These are phyloP conservation scores for Aythya baeri DNA, from an alignment of 2,113 vertebrate species.

Conservation along the genomic window DNA sequence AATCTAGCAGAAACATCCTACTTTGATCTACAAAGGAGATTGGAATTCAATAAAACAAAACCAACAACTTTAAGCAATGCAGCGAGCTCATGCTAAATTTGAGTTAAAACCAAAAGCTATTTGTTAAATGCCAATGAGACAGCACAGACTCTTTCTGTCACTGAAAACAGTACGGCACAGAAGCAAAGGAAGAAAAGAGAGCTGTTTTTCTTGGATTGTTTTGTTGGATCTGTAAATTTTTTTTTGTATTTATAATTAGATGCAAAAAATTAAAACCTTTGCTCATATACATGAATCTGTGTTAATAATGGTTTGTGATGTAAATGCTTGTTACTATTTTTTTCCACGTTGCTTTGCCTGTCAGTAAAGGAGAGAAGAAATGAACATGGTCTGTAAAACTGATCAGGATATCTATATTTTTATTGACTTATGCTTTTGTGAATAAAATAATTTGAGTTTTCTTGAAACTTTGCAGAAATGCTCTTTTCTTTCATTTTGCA, in stretches of 20 bases:
- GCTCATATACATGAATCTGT: conserved; percentile 33
- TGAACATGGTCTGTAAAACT: conserved; percentile 40
- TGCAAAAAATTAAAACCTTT: conserved; percentile 36
- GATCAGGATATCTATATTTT: conserved; percentile 70
- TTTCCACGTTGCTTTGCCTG: conserved; percentile 42
- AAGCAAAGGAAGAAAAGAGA: background rate
- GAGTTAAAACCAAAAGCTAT: background rate
- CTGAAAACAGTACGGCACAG: background rate
- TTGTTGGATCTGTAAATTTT: background rate
- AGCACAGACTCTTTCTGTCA: background rate
- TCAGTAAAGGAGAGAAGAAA: conserved; percentile 49
- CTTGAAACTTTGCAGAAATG: conserved; percentile 31
- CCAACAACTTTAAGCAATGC: background rate
- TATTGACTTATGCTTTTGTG: conserved; percentile 69
- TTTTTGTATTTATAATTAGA: conserved; percentile 20
- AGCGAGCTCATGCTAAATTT: background rate
- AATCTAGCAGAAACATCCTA: background rate
- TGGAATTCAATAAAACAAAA: background rate
- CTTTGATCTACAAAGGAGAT: background rate
- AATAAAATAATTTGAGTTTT: conserved; percentile 69
- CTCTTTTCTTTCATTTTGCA: background rate
- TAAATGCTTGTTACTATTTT: conserved; percentile 43
- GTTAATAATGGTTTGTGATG: conserved; percentile 45
- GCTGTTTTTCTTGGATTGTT: background rate
- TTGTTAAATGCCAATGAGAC: background rate